phyloP scores from a whole-genome alignment of 2,888 invertebrate species.

The Nomada lathburiana region DNA sequence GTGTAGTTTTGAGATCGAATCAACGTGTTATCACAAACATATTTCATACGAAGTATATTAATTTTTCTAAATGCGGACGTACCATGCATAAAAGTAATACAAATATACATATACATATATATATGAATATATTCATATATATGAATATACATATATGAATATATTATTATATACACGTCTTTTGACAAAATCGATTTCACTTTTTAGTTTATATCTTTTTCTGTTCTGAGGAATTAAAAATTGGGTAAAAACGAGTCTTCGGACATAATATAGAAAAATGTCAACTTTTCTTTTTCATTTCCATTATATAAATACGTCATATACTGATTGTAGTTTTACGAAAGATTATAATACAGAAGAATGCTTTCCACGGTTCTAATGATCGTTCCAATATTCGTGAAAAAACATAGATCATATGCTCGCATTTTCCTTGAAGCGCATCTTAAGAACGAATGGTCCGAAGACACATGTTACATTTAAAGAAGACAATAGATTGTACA shows the following conservation, averaged over 20 bases:
- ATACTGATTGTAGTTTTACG: slow-evolving; percentile 18
- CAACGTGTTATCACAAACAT: slow-evolving; percentile 50
- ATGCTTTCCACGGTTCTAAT: slow-evolving; percentile 22
- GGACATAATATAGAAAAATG: slow-evolving; percentile 32
- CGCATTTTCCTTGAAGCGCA: slow-evolving; percentile 75
- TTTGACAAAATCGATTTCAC: slow-evolving; percentile 30
- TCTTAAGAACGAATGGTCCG: slow-evolving; percentile 68
- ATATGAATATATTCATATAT: slow-evolving; percentile 33
- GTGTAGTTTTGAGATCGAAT: slow-evolving; percentile 48
- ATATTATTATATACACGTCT: slow-evolving; percentile 21
- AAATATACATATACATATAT: slow-evolving; percentile 46
- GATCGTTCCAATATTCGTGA: slow-evolving; percentile 20
- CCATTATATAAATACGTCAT: slow-evolving; percentile 20
- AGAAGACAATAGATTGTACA: slow-evolving; percentile 79
- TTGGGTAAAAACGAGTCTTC: slow-evolving; percentile 50
- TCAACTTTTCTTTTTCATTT: slow-evolving; percentile 2
- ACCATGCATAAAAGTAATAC: slow-evolving; percentile 52
- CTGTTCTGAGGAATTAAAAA: slow-evolving; percentile 24
- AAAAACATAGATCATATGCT: slow-evolving; percentile 35
- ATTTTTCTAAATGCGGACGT: slow-evolving; percentile 58
- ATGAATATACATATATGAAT: slow-evolving; percentile 31
- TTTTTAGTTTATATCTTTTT: slow-evolving; percentile 5
- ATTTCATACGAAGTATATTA: slow-evolving; percentile 49
- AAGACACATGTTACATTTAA: slow-evolving; percentile 73
- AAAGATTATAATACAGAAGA: slow-evolving; percentile 33